These are phyloP conservation scores for Solenodon paradoxus DNA, from an alignment of 2,113 vertebrate species.

Conservation along the genomic window DNA sequence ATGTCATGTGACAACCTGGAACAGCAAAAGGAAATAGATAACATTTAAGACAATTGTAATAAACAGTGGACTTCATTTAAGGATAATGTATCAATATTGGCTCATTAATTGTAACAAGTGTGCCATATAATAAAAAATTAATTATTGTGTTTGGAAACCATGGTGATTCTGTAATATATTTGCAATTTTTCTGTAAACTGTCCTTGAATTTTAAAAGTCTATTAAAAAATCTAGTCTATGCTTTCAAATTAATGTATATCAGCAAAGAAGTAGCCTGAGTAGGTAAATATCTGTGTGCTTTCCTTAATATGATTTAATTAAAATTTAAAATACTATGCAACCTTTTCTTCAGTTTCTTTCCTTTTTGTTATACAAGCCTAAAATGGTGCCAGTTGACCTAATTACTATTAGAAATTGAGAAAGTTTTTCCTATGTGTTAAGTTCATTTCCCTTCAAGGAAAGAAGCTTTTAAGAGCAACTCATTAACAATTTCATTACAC, in stretches of 20 bases:
- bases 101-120: not conserved
- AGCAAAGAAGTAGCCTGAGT: not conserved
- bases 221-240: not conserved
- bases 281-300: not conserved
- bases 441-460: conserved; percentile 22
- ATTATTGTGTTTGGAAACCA: not conserved
- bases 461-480: not conserved
- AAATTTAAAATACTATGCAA: not conserved
- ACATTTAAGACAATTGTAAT: not conserved
- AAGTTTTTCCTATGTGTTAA: not conserved
- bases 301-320: not conserved
- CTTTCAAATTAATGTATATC: not conserved
- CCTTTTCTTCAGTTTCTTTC: not conserved
- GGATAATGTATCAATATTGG: not conserved
- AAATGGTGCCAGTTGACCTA: conserved; percentile 3
- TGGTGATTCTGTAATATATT: not conserved
- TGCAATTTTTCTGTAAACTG: not conserved
- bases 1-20: not conserved
- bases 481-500: not conserved
- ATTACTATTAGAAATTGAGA: not conserved
- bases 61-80: not conserved
- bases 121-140: not conserved
- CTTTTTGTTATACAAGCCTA: not conserved
- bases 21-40: not conserved
- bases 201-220: not conserved